Conservation (phyloP, 2,888 invertebrate genomes). For the Eristalis arbustorum region DNA sequence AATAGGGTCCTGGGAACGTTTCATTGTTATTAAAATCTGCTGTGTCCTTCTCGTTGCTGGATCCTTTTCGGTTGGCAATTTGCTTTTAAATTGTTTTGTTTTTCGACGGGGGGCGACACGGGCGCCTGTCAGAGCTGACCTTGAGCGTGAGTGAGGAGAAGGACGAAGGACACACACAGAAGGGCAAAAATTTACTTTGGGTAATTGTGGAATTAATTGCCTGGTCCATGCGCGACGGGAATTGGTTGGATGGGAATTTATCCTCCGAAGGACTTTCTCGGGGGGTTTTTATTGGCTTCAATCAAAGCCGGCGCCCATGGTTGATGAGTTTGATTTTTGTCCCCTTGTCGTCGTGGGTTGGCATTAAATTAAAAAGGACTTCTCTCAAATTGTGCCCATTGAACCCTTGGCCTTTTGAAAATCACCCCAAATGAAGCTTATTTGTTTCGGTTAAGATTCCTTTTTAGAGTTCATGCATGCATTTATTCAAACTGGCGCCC, state of each 20-base stretch:
- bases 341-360: neutral
- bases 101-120: neutral
- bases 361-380: neutral
- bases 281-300: slow-evolving; percentile 46
- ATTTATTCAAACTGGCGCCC: neutral
- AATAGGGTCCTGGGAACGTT: slow-evolving; percentile 22
- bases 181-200: slow-evolving; percentile 47
- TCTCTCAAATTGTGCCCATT: neutral
- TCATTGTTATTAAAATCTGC: slow-evolving; percentile 62
- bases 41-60: slow-evolving; percentile 36
- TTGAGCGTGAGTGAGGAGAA: slow-evolving; percentile 15
- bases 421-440: no score
- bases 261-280: neutral
- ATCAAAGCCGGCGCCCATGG: slow-evolving; percentile 8
- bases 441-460: neutral
- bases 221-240: slow-evolving; percentile 28
- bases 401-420: no score
- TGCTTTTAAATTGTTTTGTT: slow-evolving; percentile 66
- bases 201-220: slow-evolving; percentile 62
- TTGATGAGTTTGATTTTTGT: slow-evolving; percentile 29
- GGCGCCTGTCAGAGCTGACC: slow-evolving; percentile 31
- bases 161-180: neutral
- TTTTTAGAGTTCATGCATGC: neutral
- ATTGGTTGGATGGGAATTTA: slow-evolving; percentile 22
- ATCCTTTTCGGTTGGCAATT: slow-evolving; percentile 42